Evolutionary conservation across 2,797 vertebrate species (phyloP), one percentile per base, ranked within the genome.

Genomic region (Manis javanica): DNA sequence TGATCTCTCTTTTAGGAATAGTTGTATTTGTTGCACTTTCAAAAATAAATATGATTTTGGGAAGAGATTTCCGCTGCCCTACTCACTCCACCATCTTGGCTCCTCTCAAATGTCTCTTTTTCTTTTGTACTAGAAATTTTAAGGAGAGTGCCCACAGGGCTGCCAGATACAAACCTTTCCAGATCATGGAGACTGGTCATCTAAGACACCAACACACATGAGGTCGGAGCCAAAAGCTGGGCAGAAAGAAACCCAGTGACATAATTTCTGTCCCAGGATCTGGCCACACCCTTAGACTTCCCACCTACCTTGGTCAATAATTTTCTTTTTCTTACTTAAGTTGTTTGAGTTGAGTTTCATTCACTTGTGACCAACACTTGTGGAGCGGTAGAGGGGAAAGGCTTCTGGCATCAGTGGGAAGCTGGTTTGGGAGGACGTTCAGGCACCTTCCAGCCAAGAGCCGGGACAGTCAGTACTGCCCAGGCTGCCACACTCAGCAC

Each of bases 181-280:
- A 7, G 9, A 31, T 21, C 14, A 2, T 1, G 16, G 90, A 51
- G 42, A 59, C 7, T 18, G 21, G 14, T 21, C 0, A 0, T 37
- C 34, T 3, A 18, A 37, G 64, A 85, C 72, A 68, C 37, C 57
- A 34, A 21, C 55, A 72, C 71, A 21, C 19, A 2, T 2, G 3
- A 37, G 37, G 77, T 19, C 29, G 72, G n/a, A 49, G 16, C 46
- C 14, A 3, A 77, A 64, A 39, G 23, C 29, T 18, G 23, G n/a
- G 75, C 31, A 42, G 5, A 91, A 26, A 90, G 66, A 46, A 79
- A 46, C 29, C 34, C 21, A 7, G 31, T 49, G 39, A 19, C 11
- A 19, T n/a, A 23, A 61, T 51, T 74, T 61, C 79, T 59, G 46
- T 42, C 31, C 39, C n/a, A 11, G 14, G 51, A 63, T 31, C 61